These are phyloP conservation scores for Oligia fasciuncula DNA, from an alignment of 2,888 invertebrate species.

Conservation along the genomic window DNA sequence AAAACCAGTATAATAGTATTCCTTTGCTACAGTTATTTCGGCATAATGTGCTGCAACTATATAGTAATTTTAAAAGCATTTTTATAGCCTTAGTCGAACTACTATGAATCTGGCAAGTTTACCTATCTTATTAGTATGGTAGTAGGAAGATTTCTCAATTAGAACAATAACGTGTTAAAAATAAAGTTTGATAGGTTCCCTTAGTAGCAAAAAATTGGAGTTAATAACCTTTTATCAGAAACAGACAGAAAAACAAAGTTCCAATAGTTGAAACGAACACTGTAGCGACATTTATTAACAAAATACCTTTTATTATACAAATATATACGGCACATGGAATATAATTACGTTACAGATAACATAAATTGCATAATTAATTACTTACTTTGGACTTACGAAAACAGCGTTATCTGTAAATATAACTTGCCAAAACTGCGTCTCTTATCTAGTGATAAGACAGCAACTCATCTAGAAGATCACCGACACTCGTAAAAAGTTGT, in stretches of 20 bases:
- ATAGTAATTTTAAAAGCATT: neutral
- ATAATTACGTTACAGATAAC: slow-evolving; percentile 54
- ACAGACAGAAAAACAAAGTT: slow-evolving; percentile 15
- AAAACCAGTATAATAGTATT: neutral
- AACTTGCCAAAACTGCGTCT: slow-evolving; percentile 47
- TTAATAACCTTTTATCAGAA: slow-evolving; percentile 26
- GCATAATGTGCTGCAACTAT: no score
- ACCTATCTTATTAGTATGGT: neutral
- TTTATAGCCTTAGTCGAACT: neutral
- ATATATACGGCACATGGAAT: slow-evolving; percentile 46
- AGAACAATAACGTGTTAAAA: slow-evolving; percentile 3
- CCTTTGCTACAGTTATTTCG: neutral
- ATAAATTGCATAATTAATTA: slow-evolving; percentile 73
- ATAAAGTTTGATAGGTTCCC: neutral
- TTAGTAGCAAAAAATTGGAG: neutral
- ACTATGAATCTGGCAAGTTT: neutral
- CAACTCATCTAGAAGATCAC: slow-evolving; percentile 36
- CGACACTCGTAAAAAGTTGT: slow-evolving; percentile 23
- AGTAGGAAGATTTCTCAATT: neutral
- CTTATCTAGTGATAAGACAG: slow-evolving; percentile 54
- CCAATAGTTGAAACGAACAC: neutral
- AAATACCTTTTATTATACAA: slow-evolving; percentile 18
- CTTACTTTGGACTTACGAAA: slow-evolving; percentile 71
- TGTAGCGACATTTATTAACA: neutral
- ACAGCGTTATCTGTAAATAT: slow-evolving; percentile 63